A percentile compares a stretch with the other conserved stretches of the same genome.
phyloP scores from a whole-genome alignment of 1,140 invertebrate genomes.

The Drosophila quadrilineata region DNA sequence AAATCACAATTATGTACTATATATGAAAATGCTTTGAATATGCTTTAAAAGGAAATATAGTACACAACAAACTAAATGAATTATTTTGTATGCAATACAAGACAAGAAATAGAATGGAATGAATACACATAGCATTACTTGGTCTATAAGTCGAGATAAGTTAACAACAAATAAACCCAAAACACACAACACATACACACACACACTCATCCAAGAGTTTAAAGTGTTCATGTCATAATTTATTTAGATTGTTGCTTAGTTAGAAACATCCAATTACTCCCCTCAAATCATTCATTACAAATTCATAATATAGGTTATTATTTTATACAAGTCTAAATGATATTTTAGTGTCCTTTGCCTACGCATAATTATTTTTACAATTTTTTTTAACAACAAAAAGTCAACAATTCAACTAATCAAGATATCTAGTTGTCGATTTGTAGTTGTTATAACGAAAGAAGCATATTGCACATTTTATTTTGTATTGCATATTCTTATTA shows the following conservation, averaged over 20 bases:
- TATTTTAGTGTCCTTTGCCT: slow-evolving; percentile 20
- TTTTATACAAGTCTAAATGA: slow-evolving; percentile 13
- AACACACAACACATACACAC: slow-evolving; percentile 4
- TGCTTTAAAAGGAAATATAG: slow-evolving; percentile 60
- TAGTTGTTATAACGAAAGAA: slow-evolving; percentile 14
- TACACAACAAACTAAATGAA: slow-evolving; percentile 22
- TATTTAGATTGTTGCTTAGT: slow-evolving; percentile 31
- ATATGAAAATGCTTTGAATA: slow-evolving; percentile 75
- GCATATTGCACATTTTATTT: slow-evolving; percentile 20
- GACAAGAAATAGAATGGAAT: slow-evolving; percentile 24
- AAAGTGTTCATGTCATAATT: slow-evolving; percentile 25
- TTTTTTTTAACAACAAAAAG: not conserved
- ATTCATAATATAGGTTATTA: too few relatives aligned
- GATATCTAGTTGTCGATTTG: slow-evolving; percentile 22
- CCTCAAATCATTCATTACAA: slow-evolving; percentile 1
- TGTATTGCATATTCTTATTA: slow-evolving; percentile 34
- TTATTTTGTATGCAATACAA: slow-evolving; percentile 50
- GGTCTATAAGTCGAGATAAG: slow-evolving; percentile 41
- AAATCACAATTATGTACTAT: slow-evolving; percentile 38
- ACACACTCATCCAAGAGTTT: not conserved
- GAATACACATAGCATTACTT: slow-evolving; percentile 40
- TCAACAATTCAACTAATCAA: slow-evolving; percentile 20
- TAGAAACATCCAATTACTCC: slow-evolving; percentile 3
- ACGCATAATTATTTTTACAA: not conserved
- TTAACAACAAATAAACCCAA: slow-evolving; percentile 13